phyloP scores from a whole-genome alignment of 2,888 invertebrate genomes.

The Eretmocerus hayati region DNA sequence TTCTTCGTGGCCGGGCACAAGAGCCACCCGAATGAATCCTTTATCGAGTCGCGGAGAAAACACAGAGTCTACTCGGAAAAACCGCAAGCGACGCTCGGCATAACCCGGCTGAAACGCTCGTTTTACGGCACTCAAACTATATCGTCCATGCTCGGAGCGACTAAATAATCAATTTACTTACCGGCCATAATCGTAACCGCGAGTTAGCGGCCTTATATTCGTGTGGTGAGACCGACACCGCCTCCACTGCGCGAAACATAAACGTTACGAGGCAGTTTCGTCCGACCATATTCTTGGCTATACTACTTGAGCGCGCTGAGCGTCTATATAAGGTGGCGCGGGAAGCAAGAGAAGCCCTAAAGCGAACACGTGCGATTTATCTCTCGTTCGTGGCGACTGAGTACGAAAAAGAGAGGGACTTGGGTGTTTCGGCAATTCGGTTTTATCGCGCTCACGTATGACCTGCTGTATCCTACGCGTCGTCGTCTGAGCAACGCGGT shows the following conservation, averaged over 20 bases:
- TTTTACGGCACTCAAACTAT: neutral
- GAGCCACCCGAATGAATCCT: neutral
- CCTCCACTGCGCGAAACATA: constrained; percentile 5
- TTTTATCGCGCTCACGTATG: neutral
- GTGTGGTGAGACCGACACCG: neutral
- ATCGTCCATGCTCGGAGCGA: neutral
- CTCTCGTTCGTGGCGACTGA: neutral
- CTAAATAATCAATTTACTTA: constrained; percentile 44
- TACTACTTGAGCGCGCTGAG: neutral
- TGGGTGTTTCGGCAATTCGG: neutral
- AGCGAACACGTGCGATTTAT: neutral
- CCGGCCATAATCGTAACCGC: constrained; percentile 43
- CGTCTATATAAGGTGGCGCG: too few relatives aligned
- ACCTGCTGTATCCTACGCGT: neutral
- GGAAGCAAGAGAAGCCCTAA: too few relatives aligned
- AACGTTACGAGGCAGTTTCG: constrained; percentile 15
- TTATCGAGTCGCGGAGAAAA: neutral
- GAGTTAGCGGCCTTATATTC: constrained; percentile 16
- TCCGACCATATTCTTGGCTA: neutral
- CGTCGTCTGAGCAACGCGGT: too few relatives aligned
- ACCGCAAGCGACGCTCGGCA: neutral
- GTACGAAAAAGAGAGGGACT: neutral
- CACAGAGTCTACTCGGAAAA: neutral
- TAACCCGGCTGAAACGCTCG: too few relatives aligned
- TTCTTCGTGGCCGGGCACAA: too few relatives aligned